Base-by-base conservation (phyloP, 2,888 invertebrate genomes). In the Pilophorus perplexus region DNA sequence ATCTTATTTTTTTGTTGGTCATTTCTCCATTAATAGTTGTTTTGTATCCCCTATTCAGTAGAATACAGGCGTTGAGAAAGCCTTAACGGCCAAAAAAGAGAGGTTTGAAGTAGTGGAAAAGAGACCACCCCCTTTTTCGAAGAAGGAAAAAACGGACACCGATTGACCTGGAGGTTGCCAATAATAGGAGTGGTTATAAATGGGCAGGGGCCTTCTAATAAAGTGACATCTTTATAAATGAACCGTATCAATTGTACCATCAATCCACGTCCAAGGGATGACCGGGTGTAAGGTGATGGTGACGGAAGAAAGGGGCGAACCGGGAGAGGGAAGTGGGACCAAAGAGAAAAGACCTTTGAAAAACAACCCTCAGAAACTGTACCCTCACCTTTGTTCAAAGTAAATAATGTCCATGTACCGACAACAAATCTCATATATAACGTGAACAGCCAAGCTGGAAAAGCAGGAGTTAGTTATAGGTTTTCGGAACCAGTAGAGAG, bases 171-270 rank as follows among this genome's bases (percentile, higher is more conserved):
- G 18, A 12, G 22, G 40, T 54, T 46, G 52, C 57, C 38, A 57
- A 57, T 37, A 40, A 57, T 37, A 33, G 40, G 57, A 33, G 40
- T 18, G 38, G 57, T 52, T 14, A 52, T 52, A 52, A 52, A 52
- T 40, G 40, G 57, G 57, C n/a, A 5, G 50, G 27, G 23, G 44
- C 20, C 37, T 46, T 33, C 48, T 64, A 64, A 64, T 64, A 64
- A 64, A 64, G 64, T 64, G 64, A 64, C 64, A 64, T 52, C 64
- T 52, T 64, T 50, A 64, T 64, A 64, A 64, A 64, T 64, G 64
- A 64, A 46, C 52, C 52, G 64, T 52, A 64, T 52, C 64, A 64
- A 64, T 64, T 14, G 38, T 52, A 42, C 52, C 64, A 64, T 64
- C 64, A 64, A 64, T 64, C 64, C 52, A 64, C 64, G 64, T 64